A percentile compares a stretch with the other conserved stretches of the same genome.
Conservation (phyloP, 2,888 invertebrate species). For the Halictus ligatus region DNA sequence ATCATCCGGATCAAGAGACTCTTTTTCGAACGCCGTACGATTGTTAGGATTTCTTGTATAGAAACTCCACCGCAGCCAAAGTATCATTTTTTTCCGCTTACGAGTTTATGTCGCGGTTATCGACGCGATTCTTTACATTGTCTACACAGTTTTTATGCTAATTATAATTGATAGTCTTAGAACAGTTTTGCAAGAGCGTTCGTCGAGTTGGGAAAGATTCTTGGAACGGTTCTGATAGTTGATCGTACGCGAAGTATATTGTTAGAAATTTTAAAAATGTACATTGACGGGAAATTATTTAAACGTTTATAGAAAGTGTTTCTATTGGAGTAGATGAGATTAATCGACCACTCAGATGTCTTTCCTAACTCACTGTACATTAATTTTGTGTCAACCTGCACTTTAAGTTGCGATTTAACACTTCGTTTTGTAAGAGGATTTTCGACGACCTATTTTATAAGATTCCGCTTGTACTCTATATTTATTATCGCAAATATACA, state of each 20-base stretch:
- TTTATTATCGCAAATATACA: conserved; percentile 18
- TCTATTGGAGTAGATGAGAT: neutral
- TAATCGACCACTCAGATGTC: neutral
- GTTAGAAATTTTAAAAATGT: neutral
- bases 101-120: conserved; percentile 7
- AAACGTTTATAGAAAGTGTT: neutral
- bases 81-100: conserved; percentile 31
- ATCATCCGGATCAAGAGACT: neutral
- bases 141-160: neutral
- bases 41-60: conserved; percentile 34
- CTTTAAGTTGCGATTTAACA: conserved; percentile 13
- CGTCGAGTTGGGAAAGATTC: neutral
- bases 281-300: neutral
- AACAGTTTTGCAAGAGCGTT: neutral
- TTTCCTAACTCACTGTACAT: neutral
- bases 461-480: conserved; percentile 7
- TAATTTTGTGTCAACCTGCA: conserved; percentile 3
- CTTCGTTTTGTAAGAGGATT: neutral
- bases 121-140: neutral
- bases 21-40: neutral
- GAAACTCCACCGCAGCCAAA: conserved; percentile 43
- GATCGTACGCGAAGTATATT: neutral
- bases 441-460: conserved; percentile 3
- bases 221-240: neutral
- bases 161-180: neutral